These are phyloP conservation scores for Julus scandinavius DNA, from an alignment of 2,888 invertebrate species.

Conservation along the genomic window DNA sequence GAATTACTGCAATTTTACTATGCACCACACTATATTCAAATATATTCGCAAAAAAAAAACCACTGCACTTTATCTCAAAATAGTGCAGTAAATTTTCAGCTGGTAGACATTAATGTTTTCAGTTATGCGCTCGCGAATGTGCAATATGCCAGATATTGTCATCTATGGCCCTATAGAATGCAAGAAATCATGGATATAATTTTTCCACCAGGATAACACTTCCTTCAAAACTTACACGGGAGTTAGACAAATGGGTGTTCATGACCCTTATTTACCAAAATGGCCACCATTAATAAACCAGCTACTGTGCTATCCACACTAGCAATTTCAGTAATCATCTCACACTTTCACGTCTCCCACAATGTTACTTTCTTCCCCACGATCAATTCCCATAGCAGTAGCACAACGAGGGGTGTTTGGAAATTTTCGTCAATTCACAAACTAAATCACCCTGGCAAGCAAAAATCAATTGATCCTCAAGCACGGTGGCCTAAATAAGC, in stretches of 20 bases:
- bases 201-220: no score
- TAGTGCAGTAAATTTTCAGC: no score
- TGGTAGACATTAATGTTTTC: no score
- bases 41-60: no score
- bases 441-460: not conserved
- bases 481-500: slow-evolving; percentile 3
- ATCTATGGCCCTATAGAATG: no score
- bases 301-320: not conserved
- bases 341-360: slow-evolving; percentile 13
- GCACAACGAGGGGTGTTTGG: not conserved
- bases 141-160: no score
- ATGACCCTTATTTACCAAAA: not conserved
- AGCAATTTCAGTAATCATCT: not conserved
- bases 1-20: no score
- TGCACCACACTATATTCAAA: no score
- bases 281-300: not conserved
- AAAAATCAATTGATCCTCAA: not conserved
- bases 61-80: no score
- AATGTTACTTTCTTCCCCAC: not conserved
- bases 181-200: no score
- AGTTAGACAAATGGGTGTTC: not conserved
- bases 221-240: not conserved
- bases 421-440: not conserved
- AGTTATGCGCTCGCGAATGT: no score
- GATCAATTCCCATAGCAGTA: not conserved